These are phyloP conservation scores for Stegodyphus dumicola DNA, from an alignment of 1,140 invertebrate genomes.

Conservation along the genomic window DNA sequence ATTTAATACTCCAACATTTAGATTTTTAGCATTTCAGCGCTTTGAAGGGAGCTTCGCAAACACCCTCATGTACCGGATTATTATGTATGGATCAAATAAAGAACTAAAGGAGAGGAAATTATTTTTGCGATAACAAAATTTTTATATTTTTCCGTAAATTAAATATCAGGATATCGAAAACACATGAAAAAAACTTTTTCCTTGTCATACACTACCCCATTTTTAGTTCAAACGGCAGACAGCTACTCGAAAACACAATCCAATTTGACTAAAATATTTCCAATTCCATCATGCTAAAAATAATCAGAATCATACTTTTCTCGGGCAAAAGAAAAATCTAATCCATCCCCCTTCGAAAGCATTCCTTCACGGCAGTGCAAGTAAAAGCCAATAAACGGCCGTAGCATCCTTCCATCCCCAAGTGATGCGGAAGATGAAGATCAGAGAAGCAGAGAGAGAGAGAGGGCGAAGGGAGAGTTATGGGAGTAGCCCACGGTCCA, in stretches of 20 bases:
- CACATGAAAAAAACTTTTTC: too few species aligned
- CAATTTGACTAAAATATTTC: background rate
- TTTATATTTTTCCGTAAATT: too few species aligned
- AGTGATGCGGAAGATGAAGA: constrained; percentile 53
- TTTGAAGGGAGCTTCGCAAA: too few species aligned
- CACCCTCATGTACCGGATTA: too few species aligned
- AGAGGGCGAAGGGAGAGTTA: constrained; percentile 30
- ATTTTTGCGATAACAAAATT: too few species aligned
- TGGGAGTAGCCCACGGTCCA: constrained; percentile 51
- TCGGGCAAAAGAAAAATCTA: background rate
- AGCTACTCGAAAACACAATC: background rate
- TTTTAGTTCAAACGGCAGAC: background rate
- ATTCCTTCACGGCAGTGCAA: background rate
- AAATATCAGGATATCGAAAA: too few species aligned
- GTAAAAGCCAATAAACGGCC: constrained; percentile 53
- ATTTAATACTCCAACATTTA: too few species aligned
- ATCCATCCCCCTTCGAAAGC: constrained; percentile 2
- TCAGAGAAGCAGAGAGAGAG: constrained; percentile 16
- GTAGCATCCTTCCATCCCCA: constrained; percentile 54
- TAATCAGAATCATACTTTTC: background rate
- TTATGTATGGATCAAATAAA: too few species aligned
- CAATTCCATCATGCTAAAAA: background rate
- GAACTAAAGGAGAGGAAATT: too few species aligned
- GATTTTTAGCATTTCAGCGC: too few species aligned
- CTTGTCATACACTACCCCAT: too few species aligned